Conservation (phyloP, 1,140 invertebrate genomes). For the Anthonomus grandis region DNA sequence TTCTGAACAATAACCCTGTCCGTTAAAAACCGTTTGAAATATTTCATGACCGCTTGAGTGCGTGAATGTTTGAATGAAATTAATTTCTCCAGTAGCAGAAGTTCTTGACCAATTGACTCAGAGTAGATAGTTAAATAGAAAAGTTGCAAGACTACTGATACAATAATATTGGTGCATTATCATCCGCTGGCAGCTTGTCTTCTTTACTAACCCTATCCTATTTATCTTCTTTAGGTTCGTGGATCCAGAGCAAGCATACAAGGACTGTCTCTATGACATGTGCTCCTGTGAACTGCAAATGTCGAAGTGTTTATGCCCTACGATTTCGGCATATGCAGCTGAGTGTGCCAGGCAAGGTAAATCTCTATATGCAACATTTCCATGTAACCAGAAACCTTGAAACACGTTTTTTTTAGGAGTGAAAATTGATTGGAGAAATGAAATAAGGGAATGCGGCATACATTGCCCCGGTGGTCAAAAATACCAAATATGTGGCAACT, state of each 20-base stretch:
- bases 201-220: neutral
- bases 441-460: conserved; percentile 75
- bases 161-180: no score
- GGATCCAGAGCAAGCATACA: conserved; percentile 72
- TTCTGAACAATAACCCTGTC: no score
- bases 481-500: conserved; percentile 75
- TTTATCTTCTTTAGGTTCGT: conserved; percentile 61
- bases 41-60: no score
- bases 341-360: conserved; percentile 68
- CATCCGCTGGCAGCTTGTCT: conserved; percentile 39
- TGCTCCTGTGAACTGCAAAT: conserved; percentile 71
- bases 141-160: no score
- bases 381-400: no score
- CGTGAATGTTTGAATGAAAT: no score
- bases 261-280: conserved; percentile 82
- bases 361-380: no score
- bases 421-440: conserved; percentile 70
- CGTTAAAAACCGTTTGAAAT: no score
- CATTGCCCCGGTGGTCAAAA: conserved; percentile 74
- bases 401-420: conserved; percentile 40
- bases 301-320: conserved; percentile 74
- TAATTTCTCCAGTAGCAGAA: no score
- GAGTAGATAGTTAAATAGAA: no score
- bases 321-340: conserved; percentile 73
- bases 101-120: no score